These are phyloP conservation scores for Fistularia commersonii DNA, from an alignment of 2,797 vertebrate genomes.

Conservation along the genomic window DNA sequence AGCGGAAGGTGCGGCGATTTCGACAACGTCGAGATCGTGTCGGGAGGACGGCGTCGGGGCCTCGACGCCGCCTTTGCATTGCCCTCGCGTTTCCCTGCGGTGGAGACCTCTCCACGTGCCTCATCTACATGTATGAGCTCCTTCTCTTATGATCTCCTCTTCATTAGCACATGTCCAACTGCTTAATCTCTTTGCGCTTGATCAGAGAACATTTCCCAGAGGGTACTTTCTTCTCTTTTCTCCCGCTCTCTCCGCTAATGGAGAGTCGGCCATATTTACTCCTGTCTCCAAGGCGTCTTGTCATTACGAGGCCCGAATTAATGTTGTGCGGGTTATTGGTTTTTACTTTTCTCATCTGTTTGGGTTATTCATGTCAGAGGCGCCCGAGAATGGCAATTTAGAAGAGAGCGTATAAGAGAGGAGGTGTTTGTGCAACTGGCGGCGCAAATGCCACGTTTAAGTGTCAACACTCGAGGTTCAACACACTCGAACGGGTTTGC, in stretches of 20 bases:
- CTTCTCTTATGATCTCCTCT: constrained; percentile 62
- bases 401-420: constrained; percentile 2
- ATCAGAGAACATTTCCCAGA: constrained; percentile 67
- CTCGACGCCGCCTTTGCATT: no score
- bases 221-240: constrained; percentile 12
- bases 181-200: constrained; percentile 66
- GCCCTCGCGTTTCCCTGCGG: background rate
- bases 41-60: no score
- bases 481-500: no score
- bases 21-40: no score
- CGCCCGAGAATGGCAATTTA: background rate
- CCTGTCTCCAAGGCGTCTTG: constrained; percentile 46
- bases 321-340: constrained; percentile 57
- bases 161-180: constrained; percentile 65
- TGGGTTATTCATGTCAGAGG: constrained; percentile 45
- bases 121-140: constrained; percentile 62
- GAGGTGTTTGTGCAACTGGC: background rate
- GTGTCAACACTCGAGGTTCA: no score
- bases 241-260: constrained; percentile 11
- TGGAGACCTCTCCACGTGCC: constrained; percentile 42
- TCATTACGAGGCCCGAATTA: constrained; percentile 50
- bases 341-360: constrained; percentile 61
- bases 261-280: constrained; percentile 53
- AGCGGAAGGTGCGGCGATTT: background rate
- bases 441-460: no score